Conservation (phyloP, 2,888 invertebrate genomes). For the Eretmocerus hayati region DNA sequence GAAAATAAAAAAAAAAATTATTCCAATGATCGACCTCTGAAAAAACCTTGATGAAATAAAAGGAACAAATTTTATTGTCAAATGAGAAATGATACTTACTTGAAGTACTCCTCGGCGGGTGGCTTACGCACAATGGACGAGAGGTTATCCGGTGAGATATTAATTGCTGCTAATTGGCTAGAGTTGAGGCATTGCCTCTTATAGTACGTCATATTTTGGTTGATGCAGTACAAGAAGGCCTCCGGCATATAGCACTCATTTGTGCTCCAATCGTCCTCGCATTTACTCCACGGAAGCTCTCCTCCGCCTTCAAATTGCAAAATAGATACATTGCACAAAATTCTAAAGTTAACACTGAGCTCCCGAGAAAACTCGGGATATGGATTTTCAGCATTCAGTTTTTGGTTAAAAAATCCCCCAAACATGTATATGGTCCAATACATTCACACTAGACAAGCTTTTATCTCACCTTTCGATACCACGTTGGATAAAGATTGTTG, state of each 20-base stretch:
- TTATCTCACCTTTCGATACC: no score
- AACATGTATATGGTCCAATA: no score
- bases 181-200: constrained; percentile 57
- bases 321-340: no score
- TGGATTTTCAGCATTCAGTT: no score
- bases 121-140: constrained; percentile 52
- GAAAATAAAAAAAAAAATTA: constrained; percentile 4
- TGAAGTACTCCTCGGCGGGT: constrained; percentile 69
- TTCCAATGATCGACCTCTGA: no score
- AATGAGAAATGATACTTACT: constrained; percentile 50
- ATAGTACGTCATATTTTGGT: constrained; percentile 59
- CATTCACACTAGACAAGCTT: no score
- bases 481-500: no score
- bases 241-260: constrained; percentile 64
- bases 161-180: constrained; percentile 49
- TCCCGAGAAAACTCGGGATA: no score
- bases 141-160: constrained; percentile 47
- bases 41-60: neutral
- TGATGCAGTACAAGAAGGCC: constrained; percentile 56
- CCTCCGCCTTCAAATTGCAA: constrained; percentile 37
- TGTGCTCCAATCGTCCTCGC: constrained; percentile 66
- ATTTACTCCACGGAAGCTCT: constrained; percentile 64
- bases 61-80: no score
- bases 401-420: no score
- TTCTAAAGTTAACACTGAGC: no score